Conservation (phyloP, 92 coral and sea anemone species). For the Zoanthus solanderi region DNA sequence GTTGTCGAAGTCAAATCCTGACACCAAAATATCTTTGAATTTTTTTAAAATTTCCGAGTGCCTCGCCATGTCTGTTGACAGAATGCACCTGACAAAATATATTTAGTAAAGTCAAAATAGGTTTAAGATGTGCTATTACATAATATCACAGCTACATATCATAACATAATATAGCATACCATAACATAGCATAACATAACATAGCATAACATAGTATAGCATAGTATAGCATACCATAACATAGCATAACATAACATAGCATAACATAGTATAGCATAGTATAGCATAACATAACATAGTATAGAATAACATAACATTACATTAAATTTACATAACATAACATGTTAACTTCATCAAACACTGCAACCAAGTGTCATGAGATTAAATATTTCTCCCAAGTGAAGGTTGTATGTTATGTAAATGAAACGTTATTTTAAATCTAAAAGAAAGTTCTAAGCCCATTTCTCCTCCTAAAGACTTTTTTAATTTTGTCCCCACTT, state of each 20-base stretch:
- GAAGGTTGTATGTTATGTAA: too few relatives aligned
- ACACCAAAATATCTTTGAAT: conserved; percentile 77
- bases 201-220: not conserved
- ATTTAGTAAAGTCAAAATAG: not conserved
- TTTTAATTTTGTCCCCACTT: too few relatives aligned
- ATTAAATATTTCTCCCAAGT: too few relatives aligned
- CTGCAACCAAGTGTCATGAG: too few relatives aligned
- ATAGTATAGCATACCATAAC: not conserved
- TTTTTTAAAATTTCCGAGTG: conserved; percentile 88
- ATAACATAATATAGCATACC: not conserved
- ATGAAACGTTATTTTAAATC: too few relatives aligned
- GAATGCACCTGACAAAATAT: conserved; percentile 71
- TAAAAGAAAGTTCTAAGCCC: too few relatives aligned
- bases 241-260: not conserved
- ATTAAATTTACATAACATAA: too few relatives aligned
- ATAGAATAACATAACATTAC: not conserved
- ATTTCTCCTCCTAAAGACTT: too few relatives aligned
- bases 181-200: not conserved
- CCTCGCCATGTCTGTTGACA: conserved; percentile 93
- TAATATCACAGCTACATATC: not conserved
- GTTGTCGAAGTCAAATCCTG: conserved; percentile 78
- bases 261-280: not conserved
- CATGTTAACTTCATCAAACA: too few relatives aligned
- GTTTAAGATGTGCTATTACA: not conserved
- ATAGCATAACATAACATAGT: not conserved